These are phyloP conservation scores for Crypturellus undulatus DNA, from an alignment of 2,113 vertebrate genomes.

Conservation along the genomic window DNA sequence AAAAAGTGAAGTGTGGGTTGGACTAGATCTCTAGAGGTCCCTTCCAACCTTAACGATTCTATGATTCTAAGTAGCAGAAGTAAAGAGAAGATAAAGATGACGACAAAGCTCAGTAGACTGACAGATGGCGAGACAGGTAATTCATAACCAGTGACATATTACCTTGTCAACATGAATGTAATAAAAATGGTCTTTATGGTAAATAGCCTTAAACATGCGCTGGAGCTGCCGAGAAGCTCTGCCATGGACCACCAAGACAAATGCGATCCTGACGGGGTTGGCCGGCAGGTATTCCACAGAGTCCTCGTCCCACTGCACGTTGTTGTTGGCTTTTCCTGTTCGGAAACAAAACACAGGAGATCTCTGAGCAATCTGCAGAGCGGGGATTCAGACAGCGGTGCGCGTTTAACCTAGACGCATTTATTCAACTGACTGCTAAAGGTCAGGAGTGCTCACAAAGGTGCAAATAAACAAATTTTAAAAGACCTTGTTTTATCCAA, in stretches of 20 bases:
- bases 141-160: slow-evolving; percentile 62
- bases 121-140: slow-evolving; percentile 2
- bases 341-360: slow-evolving; percentile 67
- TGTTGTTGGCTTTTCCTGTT: slow-evolving; percentile 93
- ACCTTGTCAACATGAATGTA: slow-evolving; percentile 99
- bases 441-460: fast-evolving
- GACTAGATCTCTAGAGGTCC: too few species aligned
- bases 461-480: not conserved
- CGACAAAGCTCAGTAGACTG: not conserved
- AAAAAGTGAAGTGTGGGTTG: not conserved
- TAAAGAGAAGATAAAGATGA: not conserved
- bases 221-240: slow-evolving; percentile 94
- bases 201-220: slow-evolving; percentile 98
- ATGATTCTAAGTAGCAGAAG: not conserved
- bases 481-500: not conserved
- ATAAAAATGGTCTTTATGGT: slow-evolving; percentile 96
- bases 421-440: not conserved
- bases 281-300: slow-evolving; percentile 86
- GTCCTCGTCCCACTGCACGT: slow-evolving; percentile 96
- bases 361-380: not conserved
- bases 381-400: not conserved
- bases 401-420: not conserved
- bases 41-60: too few species aligned
- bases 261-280: slow-evolving; percentile 93
- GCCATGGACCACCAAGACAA: slow-evolving; percentile 95